Evolutionary conservation across 37 sponge, comb jelly and placozoan genomes (phyloP).

Genomic region (Halichondria panicea): DNA sequence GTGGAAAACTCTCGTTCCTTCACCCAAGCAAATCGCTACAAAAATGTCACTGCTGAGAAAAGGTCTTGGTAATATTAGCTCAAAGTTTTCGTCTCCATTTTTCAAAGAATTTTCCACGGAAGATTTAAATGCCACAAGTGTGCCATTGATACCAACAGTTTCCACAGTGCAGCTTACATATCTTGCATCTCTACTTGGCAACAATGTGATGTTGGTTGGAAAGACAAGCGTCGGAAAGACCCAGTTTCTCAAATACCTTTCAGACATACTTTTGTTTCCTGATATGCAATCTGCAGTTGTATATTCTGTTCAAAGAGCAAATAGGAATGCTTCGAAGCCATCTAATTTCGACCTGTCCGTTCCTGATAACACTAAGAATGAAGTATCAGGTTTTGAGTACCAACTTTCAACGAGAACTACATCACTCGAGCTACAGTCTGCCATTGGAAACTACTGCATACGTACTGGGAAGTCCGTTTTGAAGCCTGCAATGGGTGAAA

Average conservation of each 20-base stretch:
- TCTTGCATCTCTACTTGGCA: constrained; percentile 40
- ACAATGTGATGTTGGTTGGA: constrained; percentile 42
- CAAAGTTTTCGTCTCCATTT: neutral
- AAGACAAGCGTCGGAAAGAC: constrained; percentile 50
- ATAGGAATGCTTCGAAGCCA: neutral
- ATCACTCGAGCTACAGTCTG: neutral
- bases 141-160: constrained; percentile 57
- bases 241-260: constrained; percentile 1
- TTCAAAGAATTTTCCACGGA: neutral
- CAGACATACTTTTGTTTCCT: neutral
- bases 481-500: neutral
- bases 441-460: neutral
- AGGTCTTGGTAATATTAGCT: neutral
- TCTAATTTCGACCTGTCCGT: neutral
- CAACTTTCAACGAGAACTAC: constrained; percentile 8
- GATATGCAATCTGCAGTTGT: neutral
- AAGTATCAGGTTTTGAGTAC: neutral
- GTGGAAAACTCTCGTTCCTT: constrained; percentile 54
- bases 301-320: neutral
- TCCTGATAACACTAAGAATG: neutral
- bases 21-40: constrained; percentile 14
- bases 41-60: constrained; percentile 1
- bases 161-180: constrained; percentile 41
- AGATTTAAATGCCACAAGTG: neutral
- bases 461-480: neutral